Percentiles rank a stretch among this genome's conserved stretches.
Evolutionary conservation across 1,140 invertebrate genomes (phyloP).

Genomic region (Anastrepha obliqua): DNA sequence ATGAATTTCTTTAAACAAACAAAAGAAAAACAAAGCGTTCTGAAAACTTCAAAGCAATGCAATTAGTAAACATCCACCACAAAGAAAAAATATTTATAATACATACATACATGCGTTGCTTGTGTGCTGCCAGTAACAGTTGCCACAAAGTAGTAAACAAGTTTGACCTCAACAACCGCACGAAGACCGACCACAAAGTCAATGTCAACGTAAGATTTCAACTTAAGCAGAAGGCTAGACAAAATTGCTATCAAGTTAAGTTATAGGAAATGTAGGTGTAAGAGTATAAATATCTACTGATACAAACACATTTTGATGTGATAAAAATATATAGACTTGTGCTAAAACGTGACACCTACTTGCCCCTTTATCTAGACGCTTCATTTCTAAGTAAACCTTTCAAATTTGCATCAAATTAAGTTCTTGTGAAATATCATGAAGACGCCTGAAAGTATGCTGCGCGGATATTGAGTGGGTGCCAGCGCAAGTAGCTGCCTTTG

Average conservation of each 20-base stretch:
- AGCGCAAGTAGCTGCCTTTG: neutral
- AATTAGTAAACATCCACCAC: constrained; percentile 15
- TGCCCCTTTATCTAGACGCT: no score
- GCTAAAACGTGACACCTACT: neutral
- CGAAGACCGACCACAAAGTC: constrained; percentile 8
- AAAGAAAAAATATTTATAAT: neutral
- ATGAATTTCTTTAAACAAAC: no score
- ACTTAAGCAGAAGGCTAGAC: neutral
- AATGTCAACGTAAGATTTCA: constrained; percentile 5
- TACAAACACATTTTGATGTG: neutral
- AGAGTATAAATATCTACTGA: neutral
- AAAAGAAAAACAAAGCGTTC: neutral
- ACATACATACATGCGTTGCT: neutral
- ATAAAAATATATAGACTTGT: neutral
- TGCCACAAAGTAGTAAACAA: constrained; percentile 46
- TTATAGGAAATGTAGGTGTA: no score
- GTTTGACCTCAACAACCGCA: constrained; percentile 1
- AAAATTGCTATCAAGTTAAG: no score
- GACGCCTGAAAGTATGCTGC: constrained; percentile 1
- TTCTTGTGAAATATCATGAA: neutral
- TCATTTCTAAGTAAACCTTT: neutral
- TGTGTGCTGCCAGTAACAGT: neutral
- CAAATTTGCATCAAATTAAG: neutral
- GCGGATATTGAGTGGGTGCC: no score
- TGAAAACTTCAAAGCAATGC: neutral